Evolutionary conservation across 2,888 invertebrate species (phyloP).

Genomic region (Acleris sparsana): DNA sequence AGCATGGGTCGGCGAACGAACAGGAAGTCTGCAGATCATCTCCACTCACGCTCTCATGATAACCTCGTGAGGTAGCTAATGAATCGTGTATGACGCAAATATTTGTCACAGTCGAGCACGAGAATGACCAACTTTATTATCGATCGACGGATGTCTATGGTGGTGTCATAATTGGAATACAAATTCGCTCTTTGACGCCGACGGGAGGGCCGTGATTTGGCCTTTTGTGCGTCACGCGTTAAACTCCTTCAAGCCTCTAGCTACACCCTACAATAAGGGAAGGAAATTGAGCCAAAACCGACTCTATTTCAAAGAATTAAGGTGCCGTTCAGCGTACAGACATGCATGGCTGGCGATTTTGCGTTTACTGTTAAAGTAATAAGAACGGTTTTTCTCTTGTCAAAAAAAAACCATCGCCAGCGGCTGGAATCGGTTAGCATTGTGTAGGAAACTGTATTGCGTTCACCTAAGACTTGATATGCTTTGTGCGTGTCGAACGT

Average conservation of each 20-base stretch:
- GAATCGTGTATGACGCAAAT: background rate
- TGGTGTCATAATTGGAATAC: conserved; percentile 81
- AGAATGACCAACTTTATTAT: conserved; percentile 48
- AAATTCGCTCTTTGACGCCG: conserved; percentile 79
- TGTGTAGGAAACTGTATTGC: conserved; percentile 41
- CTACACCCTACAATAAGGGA: conserved; percentile 57
- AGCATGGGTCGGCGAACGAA: background rate
- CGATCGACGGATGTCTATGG: conserved; percentile 52
- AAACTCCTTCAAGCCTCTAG: conserved; percentile 76
- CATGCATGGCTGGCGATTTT: conserved; percentile 59
- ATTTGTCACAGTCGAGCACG: too few species aligned
- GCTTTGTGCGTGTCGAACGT: conserved; percentile 38
- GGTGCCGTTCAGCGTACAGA: conserved; percentile 39
- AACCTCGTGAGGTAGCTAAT: background rate
- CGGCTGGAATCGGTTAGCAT: conserved; percentile 22
- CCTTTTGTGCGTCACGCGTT: conserved; percentile 82
- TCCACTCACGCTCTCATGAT: background rate
- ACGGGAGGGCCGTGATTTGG: conserved; percentile 78
- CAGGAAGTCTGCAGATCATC: conserved; percentile 3
- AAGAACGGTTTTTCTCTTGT: conserved; percentile 67
- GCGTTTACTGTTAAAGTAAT: conserved; percentile 65
- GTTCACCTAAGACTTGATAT: conserved; percentile 51
- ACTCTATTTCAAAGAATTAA: conserved; percentile 49
- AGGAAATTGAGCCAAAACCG: conserved; percentile 46
- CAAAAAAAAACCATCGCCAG: conserved; percentile 42